Evolutionary conservation across 2,888 invertebrate genomes (phyloP).

Genomic region (Amiota mariae): DNA sequence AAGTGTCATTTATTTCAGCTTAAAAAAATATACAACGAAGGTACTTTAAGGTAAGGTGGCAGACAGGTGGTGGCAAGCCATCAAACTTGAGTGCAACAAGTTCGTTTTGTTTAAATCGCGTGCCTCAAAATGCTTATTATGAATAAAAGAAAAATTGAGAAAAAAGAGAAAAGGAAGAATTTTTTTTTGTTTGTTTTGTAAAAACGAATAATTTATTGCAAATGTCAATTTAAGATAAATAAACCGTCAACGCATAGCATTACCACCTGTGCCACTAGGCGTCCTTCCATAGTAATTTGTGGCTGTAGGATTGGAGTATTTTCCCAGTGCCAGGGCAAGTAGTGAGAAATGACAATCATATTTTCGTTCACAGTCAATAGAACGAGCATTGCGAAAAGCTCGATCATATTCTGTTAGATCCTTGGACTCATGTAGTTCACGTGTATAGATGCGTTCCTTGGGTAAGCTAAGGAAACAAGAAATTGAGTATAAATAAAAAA

Average conservation of each 20-base stretch:
- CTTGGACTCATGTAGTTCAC: constrained; percentile 80
- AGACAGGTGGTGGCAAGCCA: no score
- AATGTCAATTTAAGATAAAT: constrained; percentile 28
- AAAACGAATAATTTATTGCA: constrained; percentile 51
- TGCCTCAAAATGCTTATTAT: neutral
- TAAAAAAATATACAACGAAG: no score
- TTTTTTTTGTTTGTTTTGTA: no score
- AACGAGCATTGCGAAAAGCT: constrained; percentile 77
- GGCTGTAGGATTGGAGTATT: constrained; percentile 66
- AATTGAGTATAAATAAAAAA: neutral
- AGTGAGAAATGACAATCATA: constrained; percentile 81
- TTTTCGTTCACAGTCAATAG: constrained; percentile 75
- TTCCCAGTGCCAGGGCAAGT: constrained; percentile 82
- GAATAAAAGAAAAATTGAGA: neutral
- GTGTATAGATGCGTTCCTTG: constrained; percentile 77
- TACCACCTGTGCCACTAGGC: neutral
- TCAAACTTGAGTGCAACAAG: constrained; percentile 47
- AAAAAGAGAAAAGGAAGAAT: constrained; percentile 35
- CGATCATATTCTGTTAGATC: constrained; percentile 80
- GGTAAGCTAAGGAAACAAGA: constrained; percentile 76
- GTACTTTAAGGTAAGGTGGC: no score
- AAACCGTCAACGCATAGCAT: neutral
- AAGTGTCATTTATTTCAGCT: constrained; percentile 53
- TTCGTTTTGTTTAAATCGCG: constrained; percentile 19
- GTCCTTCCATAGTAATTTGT: constrained; percentile 55